Conservation (phyloP, 1,140 invertebrate genomes). For the Solenopsis invicta region DNA sequence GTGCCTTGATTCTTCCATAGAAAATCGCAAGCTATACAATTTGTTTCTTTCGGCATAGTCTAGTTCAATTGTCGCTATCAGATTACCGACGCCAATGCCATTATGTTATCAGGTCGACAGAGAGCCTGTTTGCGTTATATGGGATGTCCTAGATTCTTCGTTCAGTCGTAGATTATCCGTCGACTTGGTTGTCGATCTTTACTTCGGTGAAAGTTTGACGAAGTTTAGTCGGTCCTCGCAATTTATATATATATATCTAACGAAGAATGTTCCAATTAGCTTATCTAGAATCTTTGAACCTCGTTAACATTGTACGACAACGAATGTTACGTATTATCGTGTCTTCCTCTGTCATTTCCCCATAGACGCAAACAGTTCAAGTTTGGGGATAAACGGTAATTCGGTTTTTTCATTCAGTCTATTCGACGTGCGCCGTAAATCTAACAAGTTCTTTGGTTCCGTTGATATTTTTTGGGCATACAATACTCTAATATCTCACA, state of each 20-base stretch:
- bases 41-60: constrained; percentile 24
- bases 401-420: constrained; percentile 28
- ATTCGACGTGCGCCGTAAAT: not conserved
- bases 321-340: not conserved
- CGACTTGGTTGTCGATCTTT: not conserved
- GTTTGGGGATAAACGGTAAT: constrained; percentile 15
- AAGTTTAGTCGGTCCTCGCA: not conserved
- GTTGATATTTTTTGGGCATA: constrained; percentile 40
- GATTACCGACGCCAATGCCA: constrained; percentile 18
- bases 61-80: constrained; percentile 27
- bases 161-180: not conserved
- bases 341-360: not conserved
- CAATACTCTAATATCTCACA: not conserved
- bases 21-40: constrained; percentile 63
- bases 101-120: not conserved
- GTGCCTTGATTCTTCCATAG: constrained; percentile 17
- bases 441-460: constrained; percentile 49
- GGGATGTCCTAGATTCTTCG: not conserved
- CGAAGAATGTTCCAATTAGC: not conserved
- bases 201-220: not conserved
- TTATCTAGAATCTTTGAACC: constrained; percentile 16
- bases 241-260: constrained; percentile 12
- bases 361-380: constrained; percentile 7
- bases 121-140: constrained; percentile 27
- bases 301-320: not conserved